Conservation (phyloP, 1,140 invertebrate species). For the Leptopilina boulardi region DNA sequence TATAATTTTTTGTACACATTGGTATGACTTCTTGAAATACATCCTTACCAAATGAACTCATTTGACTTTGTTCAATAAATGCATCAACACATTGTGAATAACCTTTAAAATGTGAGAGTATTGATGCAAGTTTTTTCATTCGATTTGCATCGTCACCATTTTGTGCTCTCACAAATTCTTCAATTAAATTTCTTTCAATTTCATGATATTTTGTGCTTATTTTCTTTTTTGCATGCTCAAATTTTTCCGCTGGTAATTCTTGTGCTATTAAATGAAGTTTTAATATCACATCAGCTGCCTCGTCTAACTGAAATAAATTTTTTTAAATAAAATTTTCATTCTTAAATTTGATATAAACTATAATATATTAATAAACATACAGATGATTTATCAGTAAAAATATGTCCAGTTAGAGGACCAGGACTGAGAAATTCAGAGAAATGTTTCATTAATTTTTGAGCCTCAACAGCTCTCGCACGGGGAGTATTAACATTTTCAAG, state of each 20-base stretch:
- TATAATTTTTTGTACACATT: constrained; percentile 92
- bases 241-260: constrained; percentile 91
- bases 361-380: too few species aligned
- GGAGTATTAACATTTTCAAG: constrained; percentile 97
- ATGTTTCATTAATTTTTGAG: constrained; percentile 94
- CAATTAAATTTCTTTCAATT: constrained; percentile 94
- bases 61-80: constrained; percentile 97
- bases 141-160: constrained; percentile 87
- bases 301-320: constrained; percentile 82
- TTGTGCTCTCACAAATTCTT: constrained; percentile 95
- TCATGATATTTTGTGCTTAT: constrained; percentile 97
- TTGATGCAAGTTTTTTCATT: constrained; percentile 95
- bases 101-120: constrained; percentile 96
- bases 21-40: constrained; percentile 94
- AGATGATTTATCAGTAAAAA: constrained; percentile 91
- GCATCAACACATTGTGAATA: constrained; percentile 97
- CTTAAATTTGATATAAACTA: constrained; percentile 46
- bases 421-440: constrained; percentile 94
- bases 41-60: constrained; percentile 87
- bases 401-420: constrained; percentile 88
- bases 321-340: constrained; percentile 36
- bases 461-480: constrained; percentile 94
- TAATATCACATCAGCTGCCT: constrained; percentile 99
- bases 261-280: constrained; percentile 97
- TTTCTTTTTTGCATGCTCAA: constrained; percentile 92